Conservation (phyloP, 2,113 vertebrate species). For the Neodon shergylaensis region DNA sequence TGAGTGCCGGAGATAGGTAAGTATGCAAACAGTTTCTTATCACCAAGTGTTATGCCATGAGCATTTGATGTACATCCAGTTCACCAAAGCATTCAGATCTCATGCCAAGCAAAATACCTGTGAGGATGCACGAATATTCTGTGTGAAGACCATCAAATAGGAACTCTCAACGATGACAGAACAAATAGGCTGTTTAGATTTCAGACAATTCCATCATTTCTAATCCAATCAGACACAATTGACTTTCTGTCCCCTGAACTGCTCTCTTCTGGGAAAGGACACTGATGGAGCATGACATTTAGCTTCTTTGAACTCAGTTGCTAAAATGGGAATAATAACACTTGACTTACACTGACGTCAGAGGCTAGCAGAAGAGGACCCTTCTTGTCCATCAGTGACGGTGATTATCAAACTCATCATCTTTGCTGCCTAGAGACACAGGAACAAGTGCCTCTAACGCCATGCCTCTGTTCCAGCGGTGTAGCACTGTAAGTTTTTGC, state of each 20-base stretch:
- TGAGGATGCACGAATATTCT: conserved; percentile 17
- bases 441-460: neutral
- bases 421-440: neutral
- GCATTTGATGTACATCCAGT: conserved; percentile 3
- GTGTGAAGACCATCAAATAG: conserved; percentile 14
- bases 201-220: conserved; percentile 24
- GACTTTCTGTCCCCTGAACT: neutral
- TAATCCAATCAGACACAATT: conserved; percentile 19
- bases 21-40: neutral
- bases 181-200: conserved; percentile 4
- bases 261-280: neutral
- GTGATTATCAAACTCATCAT: neutral
- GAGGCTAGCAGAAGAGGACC: neutral
- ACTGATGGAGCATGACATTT: neutral
- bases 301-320: conserved; percentile 35
- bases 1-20: neutral
- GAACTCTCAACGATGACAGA: conserved; percentile 37
- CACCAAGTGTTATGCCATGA: neutral
- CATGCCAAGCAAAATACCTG: conserved; percentile 3
- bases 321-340: neutral
- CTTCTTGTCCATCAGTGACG: neutral
- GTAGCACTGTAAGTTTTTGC: neutral
- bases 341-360: neutral
- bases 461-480: neutral
- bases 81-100: conserved; percentile 10